Conservation (phyloP, 2,113 vertebrate genomes). For the Cyanoderma ruficeps region DNA sequence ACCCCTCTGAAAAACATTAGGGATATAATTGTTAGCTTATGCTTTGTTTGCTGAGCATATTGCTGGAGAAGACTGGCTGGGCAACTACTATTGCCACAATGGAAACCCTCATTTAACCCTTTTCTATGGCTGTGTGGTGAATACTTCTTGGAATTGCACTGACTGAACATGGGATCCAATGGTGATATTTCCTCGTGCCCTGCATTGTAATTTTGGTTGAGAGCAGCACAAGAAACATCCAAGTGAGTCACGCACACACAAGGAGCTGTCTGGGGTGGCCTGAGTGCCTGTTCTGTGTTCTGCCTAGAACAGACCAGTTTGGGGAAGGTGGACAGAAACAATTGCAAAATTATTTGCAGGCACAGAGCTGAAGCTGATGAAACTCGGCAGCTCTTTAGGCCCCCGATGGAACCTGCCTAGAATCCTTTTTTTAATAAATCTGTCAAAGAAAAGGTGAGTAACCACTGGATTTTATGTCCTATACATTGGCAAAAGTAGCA, state of each 20-base stretch:
- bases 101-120: background rate
- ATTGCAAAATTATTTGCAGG: background rate
- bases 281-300: background rate
- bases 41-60: background rate
- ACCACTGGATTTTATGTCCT: background rate
- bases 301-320: accelerated
- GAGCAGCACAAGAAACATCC: background rate
- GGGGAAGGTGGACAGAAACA: background rate
- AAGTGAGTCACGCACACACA: accelerated
- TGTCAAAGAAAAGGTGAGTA: background rate
- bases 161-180: background rate
- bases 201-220: accelerated
- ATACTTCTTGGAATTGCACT: background rate
- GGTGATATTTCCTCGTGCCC: accelerated
- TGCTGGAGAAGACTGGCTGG: background rate
- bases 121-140: background rate
- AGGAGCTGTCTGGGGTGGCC: background rate
- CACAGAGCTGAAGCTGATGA: background rate
- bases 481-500: background rate
- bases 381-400: accelerated
- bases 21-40: background rate
- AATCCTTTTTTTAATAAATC: background rate
- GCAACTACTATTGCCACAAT: background rate
- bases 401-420: background rate
- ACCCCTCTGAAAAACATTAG: background rate